A percentile compares a stretch with the other conserved stretches of the same genome.
Evolutionary conservation across 2,113 vertebrate genomes (phyloP).

Genomic region (Australoheros scitulus): DNA sequence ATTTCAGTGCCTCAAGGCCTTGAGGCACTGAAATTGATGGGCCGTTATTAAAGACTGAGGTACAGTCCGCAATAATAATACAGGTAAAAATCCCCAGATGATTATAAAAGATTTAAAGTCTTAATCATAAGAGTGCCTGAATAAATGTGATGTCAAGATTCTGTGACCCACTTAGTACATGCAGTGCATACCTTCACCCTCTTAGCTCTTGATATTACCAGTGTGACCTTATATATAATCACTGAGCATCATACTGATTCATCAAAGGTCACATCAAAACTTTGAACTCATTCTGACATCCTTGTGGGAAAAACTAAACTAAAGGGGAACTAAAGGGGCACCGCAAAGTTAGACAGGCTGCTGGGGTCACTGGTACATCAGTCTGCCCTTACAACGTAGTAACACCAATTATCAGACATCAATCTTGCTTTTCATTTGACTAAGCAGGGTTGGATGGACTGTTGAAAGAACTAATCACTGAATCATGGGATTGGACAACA

Average conservation of each 20-base stretch:
- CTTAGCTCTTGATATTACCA: not conserved
- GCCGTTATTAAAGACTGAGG: conserved; percentile 7
- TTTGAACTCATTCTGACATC: not conserved
- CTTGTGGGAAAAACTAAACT: too few species aligned
- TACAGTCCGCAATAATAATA: conserved; percentile 8
- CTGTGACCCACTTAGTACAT: not conserved
- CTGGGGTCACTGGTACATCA: not conserved
- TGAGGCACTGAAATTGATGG: not conserved
- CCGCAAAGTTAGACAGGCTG: too few species aligned
- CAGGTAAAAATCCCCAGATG: not conserved
- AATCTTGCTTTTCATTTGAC: not conserved
- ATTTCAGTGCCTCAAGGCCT: too few species aligned
- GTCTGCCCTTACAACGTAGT: not conserved
- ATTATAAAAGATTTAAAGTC: not conserved
- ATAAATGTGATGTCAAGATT: conserved; percentile 34
- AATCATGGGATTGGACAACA: too few species aligned
- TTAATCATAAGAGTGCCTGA: conserved; percentile 34
- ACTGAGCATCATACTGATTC: conserved; percentile 1
- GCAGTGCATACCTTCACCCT: not conserved
- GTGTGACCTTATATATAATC: conserved; percentile 6
- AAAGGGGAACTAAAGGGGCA: not conserved
- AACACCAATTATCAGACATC: too few species aligned
- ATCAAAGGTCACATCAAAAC: not conserved
- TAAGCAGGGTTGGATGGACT: not conserved
- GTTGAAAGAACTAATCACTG: not conserved